Evolutionary conservation across 2,113 vertebrate genomes (phyloP), one percentile per base, ranked within the genome.

Genomic region (Pangasianodon hypophthalmus): DNA sequence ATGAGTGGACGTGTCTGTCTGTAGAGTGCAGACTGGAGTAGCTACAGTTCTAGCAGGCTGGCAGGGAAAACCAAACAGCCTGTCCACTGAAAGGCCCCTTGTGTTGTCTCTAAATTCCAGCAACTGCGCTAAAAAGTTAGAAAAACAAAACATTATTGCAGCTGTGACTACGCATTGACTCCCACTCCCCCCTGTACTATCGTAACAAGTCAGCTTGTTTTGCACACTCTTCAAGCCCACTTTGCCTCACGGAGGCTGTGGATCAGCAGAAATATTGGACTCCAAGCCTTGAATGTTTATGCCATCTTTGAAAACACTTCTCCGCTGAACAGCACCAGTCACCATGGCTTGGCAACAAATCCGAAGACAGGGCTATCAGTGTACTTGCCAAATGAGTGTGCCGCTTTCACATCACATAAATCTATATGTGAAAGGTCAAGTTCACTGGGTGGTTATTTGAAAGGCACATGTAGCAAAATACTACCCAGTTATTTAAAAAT

Each of bases 81-180:
- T 89, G 91, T 84, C 92, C 79, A 91, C 83, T 96, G 94, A 96
- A 96, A 95, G 95, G 93, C 94, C 92, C 94, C 89, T 94, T 94
- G 95, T 96, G 95, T 96, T 95, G 94, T 90, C 89, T 88, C 26
- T 58, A 58, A 91, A 95, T 94, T 95, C 94, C 94, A 92, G 82
- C 94, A 95, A 95, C 94, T 89, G 62, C 52, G 92, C 94, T 95
- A 91, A 95, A 93, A 89, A 91, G 91, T 90, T 92, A 92, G 92
- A 91, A 93, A 93, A 96, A 95, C 94, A 95, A 95, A 95, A 96
- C 94, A 95, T 95, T 95, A 95, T 95, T 95, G 92, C 94, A 95
- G 94, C 93, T 95, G 94, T 60, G 29, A 91, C 93, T 93, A 92
- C 89, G 86, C 95, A 91, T 93, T 92, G 64, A 69, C 46, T 89